Conservation (phyloP, 2,888 invertebrate species). For the Drosophila kokeensis region DNA sequence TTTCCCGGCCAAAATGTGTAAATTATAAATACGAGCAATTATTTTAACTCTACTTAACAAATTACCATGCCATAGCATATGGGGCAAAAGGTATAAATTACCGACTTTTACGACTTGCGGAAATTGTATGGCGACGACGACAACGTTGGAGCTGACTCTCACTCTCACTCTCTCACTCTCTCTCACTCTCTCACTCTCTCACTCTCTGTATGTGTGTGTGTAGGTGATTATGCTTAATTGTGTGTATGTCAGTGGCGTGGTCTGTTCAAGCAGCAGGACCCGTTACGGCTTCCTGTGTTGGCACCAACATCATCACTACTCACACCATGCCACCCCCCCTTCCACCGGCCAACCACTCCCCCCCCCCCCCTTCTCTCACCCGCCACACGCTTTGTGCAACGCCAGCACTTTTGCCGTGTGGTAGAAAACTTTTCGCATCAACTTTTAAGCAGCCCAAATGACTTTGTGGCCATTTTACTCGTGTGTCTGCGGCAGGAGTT, state of each 20-base stretch:
- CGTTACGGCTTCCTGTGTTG: slow-evolving; percentile 44
- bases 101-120: slow-evolving; percentile 81
- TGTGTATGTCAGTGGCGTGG: slow-evolving; percentile 62
- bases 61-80: slow-evolving; percentile 85
- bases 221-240: slow-evolving; percentile 74
- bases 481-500: slow-evolving; percentile 4
- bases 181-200: background rate
- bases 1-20: slow-evolving; percentile 85
- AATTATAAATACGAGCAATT: slow-evolving; percentile 86
- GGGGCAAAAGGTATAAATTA: slow-evolving; percentile 82
- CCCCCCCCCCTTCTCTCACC: background rate
- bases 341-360: background rate
- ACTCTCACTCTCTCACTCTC: background rate
- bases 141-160: background rate
- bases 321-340: background rate
- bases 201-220: slow-evolving; percentile 28
- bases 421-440: slow-evolving; percentile 77
- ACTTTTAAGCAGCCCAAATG: slow-evolving; percentile 79
- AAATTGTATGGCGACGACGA: slow-evolving; percentile 77
- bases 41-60: slow-evolving; percentile 86
- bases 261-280: slow-evolving; percentile 45
- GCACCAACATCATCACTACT: slow-evolving; percentile 24
- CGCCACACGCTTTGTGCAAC: background rate
- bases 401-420: slow-evolving; percentile 40
- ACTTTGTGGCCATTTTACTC: slow-evolving; percentile 69